Percentiles rank a stretch among this genome's conserved stretches.
Conservation (phyloP, 30 jellyfish, hydroid and myxozoan genomes). For the Hydra vulgaris region DNA sequence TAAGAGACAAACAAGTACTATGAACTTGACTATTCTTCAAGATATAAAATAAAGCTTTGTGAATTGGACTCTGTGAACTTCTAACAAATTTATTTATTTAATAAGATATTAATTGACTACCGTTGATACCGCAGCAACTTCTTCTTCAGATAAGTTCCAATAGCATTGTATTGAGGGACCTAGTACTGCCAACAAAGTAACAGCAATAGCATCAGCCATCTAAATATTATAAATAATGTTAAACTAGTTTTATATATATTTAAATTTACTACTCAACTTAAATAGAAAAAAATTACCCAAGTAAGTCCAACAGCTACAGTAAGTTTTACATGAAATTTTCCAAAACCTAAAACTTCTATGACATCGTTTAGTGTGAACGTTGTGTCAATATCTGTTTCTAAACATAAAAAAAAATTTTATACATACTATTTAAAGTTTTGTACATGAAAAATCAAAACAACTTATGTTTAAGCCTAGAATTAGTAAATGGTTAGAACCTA, state of each 20-base stretch:
- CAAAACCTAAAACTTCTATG: slow-evolving; percentile 37
- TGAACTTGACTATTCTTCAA: too few relatives aligned
- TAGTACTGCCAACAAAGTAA: slow-evolving; percentile 32
- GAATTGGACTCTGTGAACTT: too few relatives aligned
- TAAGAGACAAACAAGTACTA: too few relatives aligned
- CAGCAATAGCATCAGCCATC: slow-evolving; percentile 42
- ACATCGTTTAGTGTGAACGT: slow-evolving; percentile 16
- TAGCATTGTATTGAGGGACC: slow-evolving; percentile 37
- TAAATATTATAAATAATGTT: neutral
- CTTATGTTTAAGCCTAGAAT: too few relatives aligned
- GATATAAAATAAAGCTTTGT: too few relatives aligned
- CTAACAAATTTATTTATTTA: too few relatives aligned
- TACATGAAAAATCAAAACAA: too few relatives aligned
- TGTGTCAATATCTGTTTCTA: neutral
- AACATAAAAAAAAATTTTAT: too few relatives aligned
- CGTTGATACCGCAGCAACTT: slow-evolving; percentile 30
- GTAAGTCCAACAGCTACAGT: slow-evolving; percentile 23
- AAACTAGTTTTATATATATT: neutral
- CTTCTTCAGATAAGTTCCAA: slow-evolving; percentile 25
- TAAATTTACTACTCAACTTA: too few relatives aligned
- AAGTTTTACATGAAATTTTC: slow-evolving; percentile 30
- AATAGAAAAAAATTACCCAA: slow-evolving; percentile 32
- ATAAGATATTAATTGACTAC: neutral
- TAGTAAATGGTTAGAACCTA: too few relatives aligned
- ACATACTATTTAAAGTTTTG: too few relatives aligned